Evolutionary conservation across 2,113 vertebrate species (phyloP).

Genomic region (Bufo gargarizans): DNA sequence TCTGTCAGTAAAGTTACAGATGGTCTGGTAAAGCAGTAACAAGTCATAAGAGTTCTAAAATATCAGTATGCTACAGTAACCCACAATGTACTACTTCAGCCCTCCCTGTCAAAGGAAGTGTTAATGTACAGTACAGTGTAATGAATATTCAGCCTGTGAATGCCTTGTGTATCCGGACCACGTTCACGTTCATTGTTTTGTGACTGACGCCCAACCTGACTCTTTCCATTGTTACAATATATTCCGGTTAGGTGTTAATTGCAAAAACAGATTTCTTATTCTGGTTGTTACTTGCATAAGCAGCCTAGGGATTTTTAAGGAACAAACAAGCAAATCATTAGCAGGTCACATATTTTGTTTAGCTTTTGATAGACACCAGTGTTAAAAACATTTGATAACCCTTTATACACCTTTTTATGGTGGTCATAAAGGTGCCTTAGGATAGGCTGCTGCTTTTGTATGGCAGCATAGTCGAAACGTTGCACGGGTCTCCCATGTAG

Average conservation of each 20-base stretch:
- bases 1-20: no score
- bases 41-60: background rate
- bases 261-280: slow-evolving; percentile 42
- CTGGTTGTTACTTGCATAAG: slow-evolving; percentile 31
- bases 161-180: slow-evolving; percentile 7
- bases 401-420: no score
- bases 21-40: no score
- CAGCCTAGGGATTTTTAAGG: slow-evolving; percentile 20
- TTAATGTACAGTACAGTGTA: slow-evolving; percentile 9
- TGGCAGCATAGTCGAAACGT: no score
- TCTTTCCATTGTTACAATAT: slow-evolving; percentile 40
- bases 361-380: background rate
- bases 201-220: background rate
- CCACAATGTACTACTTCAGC: background rate
- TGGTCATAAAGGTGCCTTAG: no score
- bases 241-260: slow-evolving; percentile 42
- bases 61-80: background rate
- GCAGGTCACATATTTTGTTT: background rate
- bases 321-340: slow-evolving; percentile 24
- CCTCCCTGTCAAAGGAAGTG: slow-evolving; percentile 5
- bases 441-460: no score
- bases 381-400: background rate
- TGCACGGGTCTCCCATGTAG: no score
- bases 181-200: slow-evolving; percentile 41
- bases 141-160: slow-evolving; percentile 24